Conservation (phyloP, 2,113 vertebrate species). For the Tylochromis polylepis region DNA sequence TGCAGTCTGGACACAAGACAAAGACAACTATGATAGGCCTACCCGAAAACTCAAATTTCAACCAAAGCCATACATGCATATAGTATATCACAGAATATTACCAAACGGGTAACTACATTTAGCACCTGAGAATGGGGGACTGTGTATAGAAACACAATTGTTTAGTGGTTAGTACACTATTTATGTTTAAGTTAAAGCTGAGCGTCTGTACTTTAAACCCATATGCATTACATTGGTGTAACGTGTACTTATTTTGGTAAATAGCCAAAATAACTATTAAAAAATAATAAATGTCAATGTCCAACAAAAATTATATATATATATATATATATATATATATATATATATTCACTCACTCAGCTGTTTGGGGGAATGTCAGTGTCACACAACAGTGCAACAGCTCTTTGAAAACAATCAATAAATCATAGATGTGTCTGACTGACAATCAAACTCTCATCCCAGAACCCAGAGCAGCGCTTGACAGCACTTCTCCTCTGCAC, state of each 20-base stretch:
- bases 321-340: too few relatives aligned
- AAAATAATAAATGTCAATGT: neutral
- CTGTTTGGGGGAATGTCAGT: neutral
- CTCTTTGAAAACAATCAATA: neutral
- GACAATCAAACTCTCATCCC: neutral
- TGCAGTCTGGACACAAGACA: neutral
- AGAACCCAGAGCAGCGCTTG: neutral
- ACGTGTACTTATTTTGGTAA: neutral
- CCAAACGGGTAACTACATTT: neutral
- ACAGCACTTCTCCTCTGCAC: neutral
- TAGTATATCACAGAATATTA: neutral
- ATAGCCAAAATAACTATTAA: neutral
- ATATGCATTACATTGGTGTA: neutral
- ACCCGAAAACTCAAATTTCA: neutral
- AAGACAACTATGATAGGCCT: neutral
- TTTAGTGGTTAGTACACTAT: neutral
- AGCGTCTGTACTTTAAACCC: neutral
- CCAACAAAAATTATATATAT: too few relatives aligned
- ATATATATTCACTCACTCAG: too few relatives aligned
- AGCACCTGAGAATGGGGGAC: neutral
- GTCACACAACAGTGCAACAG: neutral
- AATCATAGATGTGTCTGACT: neutral
- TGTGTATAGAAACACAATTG: neutral
- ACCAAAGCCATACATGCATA: neutral
- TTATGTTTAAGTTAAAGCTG: neutral